These are phyloP conservation scores for Gymnocheta viridis DNA, from an alignment of 2,888 invertebrate species.

Conservation along the genomic window DNA sequence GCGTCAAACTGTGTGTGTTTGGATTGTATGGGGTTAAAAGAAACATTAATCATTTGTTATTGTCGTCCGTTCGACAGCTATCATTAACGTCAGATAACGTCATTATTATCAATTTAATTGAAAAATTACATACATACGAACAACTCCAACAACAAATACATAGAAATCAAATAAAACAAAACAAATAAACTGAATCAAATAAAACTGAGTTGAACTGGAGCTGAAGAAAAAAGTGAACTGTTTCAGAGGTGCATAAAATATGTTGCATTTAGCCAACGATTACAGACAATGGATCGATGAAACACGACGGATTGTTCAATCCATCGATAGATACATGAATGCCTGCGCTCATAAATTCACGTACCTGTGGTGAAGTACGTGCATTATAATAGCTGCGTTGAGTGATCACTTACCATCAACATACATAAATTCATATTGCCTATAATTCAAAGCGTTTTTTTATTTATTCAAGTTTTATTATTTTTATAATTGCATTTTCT, in stretches of 20 bases:
- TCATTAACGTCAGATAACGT: constrained; percentile 70
- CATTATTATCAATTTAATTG: constrained; percentile 70
- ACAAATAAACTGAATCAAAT: constrained; percentile 24
- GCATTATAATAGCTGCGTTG: constrained; percentile 26
- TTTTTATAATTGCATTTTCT: background rate
- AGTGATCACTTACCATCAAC: constrained; percentile 54
- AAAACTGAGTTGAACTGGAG: constrained; percentile 5
- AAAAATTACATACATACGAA: constrained; percentile 66
- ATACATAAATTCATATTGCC: background rate
- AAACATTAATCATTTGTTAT: constrained; percentile 70
- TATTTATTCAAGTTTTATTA: constrained; percentile 23
- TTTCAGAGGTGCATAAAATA: constrained; percentile 59
- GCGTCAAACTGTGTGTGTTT: background rate
- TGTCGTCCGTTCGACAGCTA: constrained; percentile 70
- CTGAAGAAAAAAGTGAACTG: constrained; percentile 36
- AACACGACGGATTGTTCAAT: constrained; percentile 24
- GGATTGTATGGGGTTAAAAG: constrained; percentile 59
- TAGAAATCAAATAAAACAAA: constrained; percentile 47
- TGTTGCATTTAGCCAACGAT: constrained; percentile 42
- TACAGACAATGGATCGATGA: constrained; percentile 23
- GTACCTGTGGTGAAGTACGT: constrained; percentile 25
- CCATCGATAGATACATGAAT: constrained; percentile 27
- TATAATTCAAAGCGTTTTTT: constrained; percentile 26
- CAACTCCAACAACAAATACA: constrained; percentile 44
- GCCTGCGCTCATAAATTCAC: constrained; percentile 29